Evolutionary conservation across 1,140 invertebrate species (phyloP), one percentile per base, ranked within the genome.

Genomic region (Drosophila persimilis): DNA sequence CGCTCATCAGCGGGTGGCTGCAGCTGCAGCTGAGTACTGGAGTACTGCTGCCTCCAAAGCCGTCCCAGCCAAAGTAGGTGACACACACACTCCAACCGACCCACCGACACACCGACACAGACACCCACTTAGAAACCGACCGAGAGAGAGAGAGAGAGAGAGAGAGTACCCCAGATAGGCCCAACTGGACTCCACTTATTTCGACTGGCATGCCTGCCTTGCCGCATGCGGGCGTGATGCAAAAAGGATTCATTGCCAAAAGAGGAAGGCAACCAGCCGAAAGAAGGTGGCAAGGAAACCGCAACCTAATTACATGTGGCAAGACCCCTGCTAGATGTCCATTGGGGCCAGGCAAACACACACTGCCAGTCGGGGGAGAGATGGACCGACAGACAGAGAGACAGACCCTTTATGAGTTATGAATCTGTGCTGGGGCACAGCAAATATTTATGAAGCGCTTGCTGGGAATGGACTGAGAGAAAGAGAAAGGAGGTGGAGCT

Each of bases 271-370:
- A 48, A 46, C 60, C 9, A 51, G 29, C 44, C 62, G 66, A 60
- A 80, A 83, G 74, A 86, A 86, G 84, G 77, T 77, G 66, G 65
- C 35, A 39, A 39, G 35, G 73, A 70, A 81, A 61, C 83, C 83
- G 55, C 83, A 86, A 86, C 83, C 83, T 86, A 86, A 86, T 86
- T 86, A 86, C 83, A 88, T 81, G 80, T 85, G 80, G 80, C 80
- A 64, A 58, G 50, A 46, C 69, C 56, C 20, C 69, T 48, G 69
- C 46, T 73, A 62, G 65, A 60, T 61, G 67, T 70, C 77, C 80
- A 85, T 76, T 67, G 75, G 80, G 58, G 54, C 57, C 57, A 80
- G 57, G 77, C 83, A 85, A 85, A 80, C 79, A 83, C 26, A 41
- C 26, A 41, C 11, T 13, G 35, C 1, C 47, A 47, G 20, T 2